Evolutionary conservation across 2,888 invertebrate genomes (phyloP).

Genomic region (Dasysyrphus tricinctus): DNA sequence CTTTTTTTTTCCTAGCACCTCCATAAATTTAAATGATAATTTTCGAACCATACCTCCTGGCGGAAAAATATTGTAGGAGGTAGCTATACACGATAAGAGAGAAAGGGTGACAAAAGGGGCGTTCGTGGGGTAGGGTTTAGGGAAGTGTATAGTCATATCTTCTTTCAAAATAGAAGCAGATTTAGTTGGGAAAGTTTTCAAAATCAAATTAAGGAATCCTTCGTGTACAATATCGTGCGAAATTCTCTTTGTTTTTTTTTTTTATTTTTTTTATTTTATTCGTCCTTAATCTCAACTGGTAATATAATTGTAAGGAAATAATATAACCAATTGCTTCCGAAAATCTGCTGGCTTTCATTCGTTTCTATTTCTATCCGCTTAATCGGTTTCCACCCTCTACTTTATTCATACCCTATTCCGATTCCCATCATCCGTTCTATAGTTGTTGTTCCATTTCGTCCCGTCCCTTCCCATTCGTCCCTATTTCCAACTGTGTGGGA

Average conservation of each 20-base stretch:
- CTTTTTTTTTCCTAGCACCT: not conserved
- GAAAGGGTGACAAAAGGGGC: not conserved
- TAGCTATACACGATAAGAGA: not conserved
- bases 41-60: constrained; percentile 38
- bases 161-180: constrained; percentile 40
- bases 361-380: constrained; percentile 38
- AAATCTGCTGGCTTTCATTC: constrained; percentile 57
- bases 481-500: not conserved
- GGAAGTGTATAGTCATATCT: constrained; percentile 14
- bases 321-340: constrained; percentile 72
- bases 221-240: constrained; percentile 66
- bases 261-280: not conserved
- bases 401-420: not conserved
- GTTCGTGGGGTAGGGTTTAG: not conserved
- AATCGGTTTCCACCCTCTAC: constrained; percentile 20
- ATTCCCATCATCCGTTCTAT: not conserved
- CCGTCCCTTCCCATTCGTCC: not conserved
- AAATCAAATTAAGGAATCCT: constrained; percentile 74
- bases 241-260: constrained; percentile 50
- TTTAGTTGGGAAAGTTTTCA: constrained; percentile 64
- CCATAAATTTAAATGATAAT: constrained; percentile 71
- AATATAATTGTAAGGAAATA: constrained; percentile 67
- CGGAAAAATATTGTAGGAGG: not conserved
- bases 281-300: constrained; percentile 63
- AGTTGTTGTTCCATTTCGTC: too few species aligned